phyloP scores from a whole-genome alignment of 1,140 invertebrate species.

The Nylanderia fulva region DNA sequence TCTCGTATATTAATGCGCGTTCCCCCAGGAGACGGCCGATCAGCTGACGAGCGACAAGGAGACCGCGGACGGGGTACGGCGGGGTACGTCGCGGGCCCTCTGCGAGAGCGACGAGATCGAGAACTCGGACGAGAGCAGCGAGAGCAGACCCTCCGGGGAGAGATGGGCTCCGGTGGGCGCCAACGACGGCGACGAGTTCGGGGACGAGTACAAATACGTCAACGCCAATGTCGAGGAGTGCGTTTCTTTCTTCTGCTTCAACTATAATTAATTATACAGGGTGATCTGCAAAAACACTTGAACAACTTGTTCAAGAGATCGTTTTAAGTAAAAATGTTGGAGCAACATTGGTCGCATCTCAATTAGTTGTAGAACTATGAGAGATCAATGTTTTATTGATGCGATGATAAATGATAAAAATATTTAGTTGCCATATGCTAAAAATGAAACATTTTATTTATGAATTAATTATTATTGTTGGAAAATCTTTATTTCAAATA shows the following conservation, averaged over 20 bases:
- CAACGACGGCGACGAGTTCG: slow-evolving; percentile 85
- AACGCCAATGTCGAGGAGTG: slow-evolving; percentile 76
- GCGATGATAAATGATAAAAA: too few relatives aligned
- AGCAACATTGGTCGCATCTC: too few relatives aligned
- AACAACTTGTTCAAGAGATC: too few relatives aligned
- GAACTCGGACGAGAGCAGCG: slow-evolving; percentile 82
- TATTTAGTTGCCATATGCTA: too few relatives aligned
- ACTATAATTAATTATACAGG: too few relatives aligned
- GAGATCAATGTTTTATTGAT: too few relatives aligned
- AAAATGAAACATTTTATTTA: too few relatives aligned
- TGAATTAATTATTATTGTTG: too few relatives aligned
- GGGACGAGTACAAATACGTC: slow-evolving; percentile 81
- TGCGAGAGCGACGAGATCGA: slow-evolving; percentile 78
- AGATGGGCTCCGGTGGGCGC: slow-evolving; percentile 89
- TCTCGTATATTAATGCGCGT: too few relatives aligned
- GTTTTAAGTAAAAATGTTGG: too few relatives aligned
- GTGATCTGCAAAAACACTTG: too few relatives aligned
- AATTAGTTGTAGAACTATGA: too few relatives aligned
- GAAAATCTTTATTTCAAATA: neutral
- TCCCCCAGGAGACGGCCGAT: neutral
- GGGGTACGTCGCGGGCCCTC: slow-evolving; percentile 22
- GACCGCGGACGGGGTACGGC: slow-evolving; percentile 12
- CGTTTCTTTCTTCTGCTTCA: slow-evolving; percentile 4
- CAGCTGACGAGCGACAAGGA: neutral
- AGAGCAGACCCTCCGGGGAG: slow-evolving; percentile 84